Percentiles rank a stretch among this genome's conserved stretches.
phyloP scores from a whole-genome alignment of 2,797 vertebrate genomes.

The Furcifer pardalis region DNA sequence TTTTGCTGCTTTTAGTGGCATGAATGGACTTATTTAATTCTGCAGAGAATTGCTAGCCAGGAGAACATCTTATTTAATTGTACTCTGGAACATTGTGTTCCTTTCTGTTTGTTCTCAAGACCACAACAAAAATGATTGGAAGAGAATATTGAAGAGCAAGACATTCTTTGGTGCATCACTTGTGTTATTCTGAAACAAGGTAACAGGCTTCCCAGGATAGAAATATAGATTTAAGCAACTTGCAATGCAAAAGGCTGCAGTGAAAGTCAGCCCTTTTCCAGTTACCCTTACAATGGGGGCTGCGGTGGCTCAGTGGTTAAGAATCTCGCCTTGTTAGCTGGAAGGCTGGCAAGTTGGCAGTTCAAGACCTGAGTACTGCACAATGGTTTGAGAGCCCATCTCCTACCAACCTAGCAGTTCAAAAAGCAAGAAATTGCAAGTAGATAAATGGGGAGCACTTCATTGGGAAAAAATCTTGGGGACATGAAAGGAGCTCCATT shows the following conservation, averaged over 20 bases:
- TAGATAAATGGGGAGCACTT: too few species aligned
- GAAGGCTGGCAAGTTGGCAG: too few species aligned
- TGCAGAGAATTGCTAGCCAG: not conserved
- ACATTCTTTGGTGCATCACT: not conserved
- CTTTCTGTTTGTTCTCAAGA: not conserved
- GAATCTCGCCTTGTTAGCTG: too few species aligned
- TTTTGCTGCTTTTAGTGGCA: not conserved
- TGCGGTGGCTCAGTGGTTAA: too few species aligned
- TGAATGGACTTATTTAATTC: not conserved
- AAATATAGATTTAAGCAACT: not conserved
- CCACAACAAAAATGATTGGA: not conserved
- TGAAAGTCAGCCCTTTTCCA: not conserved
- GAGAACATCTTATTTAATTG: not conserved
- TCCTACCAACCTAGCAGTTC: too few species aligned
- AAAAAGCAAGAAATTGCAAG: too few species aligned
- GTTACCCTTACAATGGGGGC: too few species aligned
- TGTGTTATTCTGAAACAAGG: not conserved
- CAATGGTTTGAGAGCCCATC: too few species aligned
- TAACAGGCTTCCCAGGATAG: not conserved
- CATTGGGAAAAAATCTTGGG: too few species aligned
- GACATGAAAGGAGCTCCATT: too few species aligned
- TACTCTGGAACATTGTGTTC: not conserved
- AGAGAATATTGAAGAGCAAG: not conserved
- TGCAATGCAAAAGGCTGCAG: not conserved
- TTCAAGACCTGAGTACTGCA: too few species aligned